These are phyloP conservation scores for Drosophila mauritiana DNA, from an alignment of 1,140 invertebrate species.

Conservation along the genomic window DNA sequence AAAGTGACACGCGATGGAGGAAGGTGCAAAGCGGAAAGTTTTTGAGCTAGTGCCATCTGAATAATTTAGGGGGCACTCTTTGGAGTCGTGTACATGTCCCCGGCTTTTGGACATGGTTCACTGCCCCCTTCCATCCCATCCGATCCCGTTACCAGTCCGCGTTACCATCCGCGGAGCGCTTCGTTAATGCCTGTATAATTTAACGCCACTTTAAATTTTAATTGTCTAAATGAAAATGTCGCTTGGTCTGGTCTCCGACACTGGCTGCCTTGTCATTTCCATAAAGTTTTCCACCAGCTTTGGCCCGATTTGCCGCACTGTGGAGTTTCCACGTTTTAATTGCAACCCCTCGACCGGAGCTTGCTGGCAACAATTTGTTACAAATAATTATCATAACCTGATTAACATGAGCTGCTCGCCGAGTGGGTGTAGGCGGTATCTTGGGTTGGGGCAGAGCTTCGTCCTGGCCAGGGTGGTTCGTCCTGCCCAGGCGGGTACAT, in stretches of 20 bases:
- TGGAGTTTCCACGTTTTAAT: conserved; percentile 77
- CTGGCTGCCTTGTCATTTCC: conserved; percentile 69
- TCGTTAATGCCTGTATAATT: conserved; percentile 83
- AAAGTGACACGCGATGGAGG: conserved; percentile 61
- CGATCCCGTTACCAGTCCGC: not conserved
- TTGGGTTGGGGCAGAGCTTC: not conserved
- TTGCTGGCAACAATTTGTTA: conserved; percentile 75
- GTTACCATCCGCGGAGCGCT: not conserved
- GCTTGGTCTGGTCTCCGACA: conserved; percentile 20
- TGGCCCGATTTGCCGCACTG: conserved; percentile 55
- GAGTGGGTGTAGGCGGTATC: not conserved
- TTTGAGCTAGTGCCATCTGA: conserved; percentile 54
- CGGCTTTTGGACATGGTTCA: conserved; percentile 7
- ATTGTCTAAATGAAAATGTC: conserved; percentile 84
- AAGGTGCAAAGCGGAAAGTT: conserved; percentile 30
- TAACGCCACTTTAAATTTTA: conserved; percentile 84
- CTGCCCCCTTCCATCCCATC: not conserved
- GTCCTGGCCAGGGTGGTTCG: conserved; percentile 1
- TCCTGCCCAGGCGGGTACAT: conserved; percentile 8
- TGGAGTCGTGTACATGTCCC: conserved; percentile 4
- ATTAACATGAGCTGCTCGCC: conserved; percentile 82
- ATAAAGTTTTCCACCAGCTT: conserved; percentile 71
- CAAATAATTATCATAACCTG: conserved; percentile 85
- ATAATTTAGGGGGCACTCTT: conserved; percentile 60
- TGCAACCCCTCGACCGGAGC: conserved; percentile 42